These are phyloP conservation scores for Sminthurides bifidus DNA, from an alignment of 1,140 invertebrate genomes.

Conservation along the genomic window DNA sequence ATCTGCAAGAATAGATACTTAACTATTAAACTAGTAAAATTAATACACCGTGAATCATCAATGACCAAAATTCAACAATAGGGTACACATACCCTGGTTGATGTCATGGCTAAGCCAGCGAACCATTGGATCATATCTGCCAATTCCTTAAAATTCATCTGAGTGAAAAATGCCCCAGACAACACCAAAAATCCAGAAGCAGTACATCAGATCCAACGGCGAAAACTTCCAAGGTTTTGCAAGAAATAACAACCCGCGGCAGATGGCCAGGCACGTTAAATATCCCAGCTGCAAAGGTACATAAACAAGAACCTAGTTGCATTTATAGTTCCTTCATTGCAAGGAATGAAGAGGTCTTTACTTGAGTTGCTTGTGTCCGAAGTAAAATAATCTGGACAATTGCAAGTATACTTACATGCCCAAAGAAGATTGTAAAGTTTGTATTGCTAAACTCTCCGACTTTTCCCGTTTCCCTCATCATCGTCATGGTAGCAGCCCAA, in stretches of 20 bases:
- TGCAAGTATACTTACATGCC: background rate
- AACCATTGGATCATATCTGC: too few species aligned
- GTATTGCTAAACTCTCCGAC: background rate
- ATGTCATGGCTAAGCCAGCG: too few species aligned
- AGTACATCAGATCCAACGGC: background rate
- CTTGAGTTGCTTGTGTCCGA: too few species aligned
- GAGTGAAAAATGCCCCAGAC: background rate
- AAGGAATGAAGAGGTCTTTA: too few species aligned
- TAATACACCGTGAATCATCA: too few species aligned
- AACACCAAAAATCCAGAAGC: background rate
- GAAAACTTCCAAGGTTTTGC: background rate
- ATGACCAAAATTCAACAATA: too few species aligned
- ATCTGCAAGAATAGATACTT: conserved; percentile 41
- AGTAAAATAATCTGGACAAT: background rate
- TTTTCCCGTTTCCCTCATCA: background rate
- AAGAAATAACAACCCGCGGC: background rate
- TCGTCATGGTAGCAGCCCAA: background rate
- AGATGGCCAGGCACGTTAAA: background rate
- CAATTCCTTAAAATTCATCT: too few species aligned
- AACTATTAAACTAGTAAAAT: too few species aligned
- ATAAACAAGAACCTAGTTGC: background rate
- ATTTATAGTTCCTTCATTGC: background rate
- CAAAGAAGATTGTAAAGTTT: background rate
- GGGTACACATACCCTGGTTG: too few species aligned
- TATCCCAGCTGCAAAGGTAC: background rate